phyloP scores from a whole-genome alignment of 1,140 invertebrate species.

The Sarcophaga peregrina region DNA sequence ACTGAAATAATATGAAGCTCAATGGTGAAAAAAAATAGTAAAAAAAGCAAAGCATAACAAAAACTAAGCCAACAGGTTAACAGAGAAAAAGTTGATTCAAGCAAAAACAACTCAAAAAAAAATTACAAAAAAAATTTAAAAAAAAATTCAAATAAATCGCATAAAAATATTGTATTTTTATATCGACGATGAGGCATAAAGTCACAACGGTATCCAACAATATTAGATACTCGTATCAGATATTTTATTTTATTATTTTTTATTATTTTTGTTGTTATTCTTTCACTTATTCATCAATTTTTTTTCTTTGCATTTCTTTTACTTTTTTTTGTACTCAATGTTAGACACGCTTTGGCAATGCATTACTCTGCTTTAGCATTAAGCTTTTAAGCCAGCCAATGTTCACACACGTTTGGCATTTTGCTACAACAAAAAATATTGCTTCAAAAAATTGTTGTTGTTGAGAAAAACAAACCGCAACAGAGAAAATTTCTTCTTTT shows the following conservation, averaged over 20 bases:
- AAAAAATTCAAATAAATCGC: too few relatives aligned
- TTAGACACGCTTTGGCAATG: slow-evolving; percentile 8
- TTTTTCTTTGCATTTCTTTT: neutral
- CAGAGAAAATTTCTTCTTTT: too few relatives aligned
- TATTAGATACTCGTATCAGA: slow-evolving; percentile 7
- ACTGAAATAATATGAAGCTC: slow-evolving; percentile 28
- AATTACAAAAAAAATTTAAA: too few relatives aligned
- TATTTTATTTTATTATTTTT: neutral
- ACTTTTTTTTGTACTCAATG: neutral
- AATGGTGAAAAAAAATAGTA: slow-evolving; percentile 25
- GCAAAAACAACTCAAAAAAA: neutral
- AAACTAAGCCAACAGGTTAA: slow-evolving; percentile 42
- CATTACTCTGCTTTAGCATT: slow-evolving; percentile 1
- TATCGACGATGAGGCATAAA: slow-evolving; percentile 31
- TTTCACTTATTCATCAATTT: too few relatives aligned
- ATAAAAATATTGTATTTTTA: neutral
- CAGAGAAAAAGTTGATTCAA: slow-evolving; percentile 31
- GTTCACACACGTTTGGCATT: neutral
- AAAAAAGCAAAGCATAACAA: neutral
- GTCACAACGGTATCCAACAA: slow-evolving; percentile 32
- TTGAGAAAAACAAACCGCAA: too few relatives aligned
- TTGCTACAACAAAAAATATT: neutral
- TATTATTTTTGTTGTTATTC: too few relatives aligned
- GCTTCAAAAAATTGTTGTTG: too few relatives aligned
- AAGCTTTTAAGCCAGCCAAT: neutral